Base-by-base conservation (phyloP, 2,113 vertebrate species). In the Sinosuthora webbiana region DNA sequence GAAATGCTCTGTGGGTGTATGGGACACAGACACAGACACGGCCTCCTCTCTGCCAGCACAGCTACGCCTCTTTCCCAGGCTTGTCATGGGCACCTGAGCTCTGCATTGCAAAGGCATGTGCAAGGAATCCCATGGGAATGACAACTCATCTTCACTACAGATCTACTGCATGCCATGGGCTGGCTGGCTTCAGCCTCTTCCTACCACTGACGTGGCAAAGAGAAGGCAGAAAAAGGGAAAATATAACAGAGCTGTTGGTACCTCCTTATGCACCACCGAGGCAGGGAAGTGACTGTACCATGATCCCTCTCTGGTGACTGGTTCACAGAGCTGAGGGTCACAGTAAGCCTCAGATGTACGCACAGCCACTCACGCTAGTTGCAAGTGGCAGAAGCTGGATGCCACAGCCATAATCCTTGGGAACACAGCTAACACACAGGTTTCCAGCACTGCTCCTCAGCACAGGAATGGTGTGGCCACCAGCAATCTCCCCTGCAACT, bases 351-450 rank as follows among this genome's bases (percentile, higher is more conserved):
- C 62, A 33, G 41, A 37, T 13, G 49, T 2, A 80, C 57, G 21
- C 0, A 0, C 3, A 69, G 59, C 30, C 47, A 19, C 50, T 24
- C 2, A 1, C 0, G 0, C 35, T 5, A 49, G 59, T 25, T 71
- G 14, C 20, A 78, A 25, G 39, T 1, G 8, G 20, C 2, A 2
- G 37, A 68, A 71, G 12, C 7, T 62, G 49, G 62, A 45, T 35
- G n/a, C 28, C 53, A 37, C 14, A 79, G 52, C 22, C n/a, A 18
- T 19, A 41, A 79, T 41, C 49, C 42, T 45, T 60, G 50, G 45
- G 57, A 62, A 62, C 49, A 74, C 37, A 62, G 35, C 21, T 73
- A 41, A 31, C 31, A 50, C 0, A 3, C 13, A 52, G 44, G 27
- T 50, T 83, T 49, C 45, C 74, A 91, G 77, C 53, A 33, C 39